Conservation (phyloP, 2,888 invertebrate genomes). For the Euplexia lucipara region DNA sequence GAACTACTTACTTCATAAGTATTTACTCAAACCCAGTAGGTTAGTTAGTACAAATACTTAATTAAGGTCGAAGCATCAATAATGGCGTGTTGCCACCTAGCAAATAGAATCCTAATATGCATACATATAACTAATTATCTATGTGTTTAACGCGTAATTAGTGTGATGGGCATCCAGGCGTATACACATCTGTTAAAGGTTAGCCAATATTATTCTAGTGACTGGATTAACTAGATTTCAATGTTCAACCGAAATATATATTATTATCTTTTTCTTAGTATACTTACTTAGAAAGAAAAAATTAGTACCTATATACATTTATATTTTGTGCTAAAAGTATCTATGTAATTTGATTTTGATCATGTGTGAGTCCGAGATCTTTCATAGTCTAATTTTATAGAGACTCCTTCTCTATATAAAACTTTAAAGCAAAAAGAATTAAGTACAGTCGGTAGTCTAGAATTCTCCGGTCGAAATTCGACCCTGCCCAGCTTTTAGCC, state of each 20-base stretch:
- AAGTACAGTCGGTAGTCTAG: too few relatives aligned
- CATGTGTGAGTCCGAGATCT: too few relatives aligned
- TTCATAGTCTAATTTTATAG: too few relatives aligned
- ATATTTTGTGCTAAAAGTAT: too few relatives aligned
- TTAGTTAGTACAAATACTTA: slow-evolving; percentile 6
- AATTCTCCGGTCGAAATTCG: too few relatives aligned
- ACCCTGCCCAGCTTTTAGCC: too few relatives aligned
- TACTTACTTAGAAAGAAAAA: too few relatives aligned
- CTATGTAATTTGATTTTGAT: too few relatives aligned
- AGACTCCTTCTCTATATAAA: too few relatives aligned
- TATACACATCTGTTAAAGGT: slow-evolving; percentile 27
- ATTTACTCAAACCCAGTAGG: neutral
- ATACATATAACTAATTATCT: slow-evolving; percentile 36
- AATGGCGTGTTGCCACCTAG: slow-evolving; percentile 12
- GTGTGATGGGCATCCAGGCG: slow-evolving; percentile 33
- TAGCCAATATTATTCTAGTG: slow-evolving; percentile 28
- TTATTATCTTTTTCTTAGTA: too few relatives aligned
- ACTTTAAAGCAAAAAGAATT: too few relatives aligned
- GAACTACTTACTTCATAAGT: neutral
- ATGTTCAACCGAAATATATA: neutral
- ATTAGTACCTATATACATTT: too few relatives aligned
- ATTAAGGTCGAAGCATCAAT: slow-evolving; percentile 20
- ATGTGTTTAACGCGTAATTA: slow-evolving; percentile 39
- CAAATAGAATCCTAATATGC: slow-evolving; percentile 15
- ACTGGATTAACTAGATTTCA: slow-evolving; percentile 3